Conservation (phyloP, 2,888 invertebrate genomes). For the Dermolepida albohirtum region DNA sequence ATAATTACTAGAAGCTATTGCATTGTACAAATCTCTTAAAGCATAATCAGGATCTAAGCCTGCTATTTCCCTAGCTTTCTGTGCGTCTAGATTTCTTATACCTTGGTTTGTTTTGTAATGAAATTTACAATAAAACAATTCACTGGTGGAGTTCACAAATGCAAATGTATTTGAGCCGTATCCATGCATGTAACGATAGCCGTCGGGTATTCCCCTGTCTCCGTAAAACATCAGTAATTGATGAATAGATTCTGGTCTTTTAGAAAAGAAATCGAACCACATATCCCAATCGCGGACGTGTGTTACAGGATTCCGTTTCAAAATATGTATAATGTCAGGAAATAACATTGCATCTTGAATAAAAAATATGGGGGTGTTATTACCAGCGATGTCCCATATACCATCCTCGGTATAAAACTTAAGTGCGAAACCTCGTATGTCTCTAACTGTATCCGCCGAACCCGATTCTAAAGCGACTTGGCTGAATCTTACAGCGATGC, state of each 20-base stretch:
- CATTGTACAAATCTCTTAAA: constrained; percentile 89
- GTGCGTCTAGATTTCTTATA: constrained; percentile 80
- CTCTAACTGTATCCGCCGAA: constrained; percentile 89
- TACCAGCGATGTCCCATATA: constrained; percentile 93
- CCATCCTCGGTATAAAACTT: constrained; percentile 95
- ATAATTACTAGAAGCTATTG: constrained; percentile 79
- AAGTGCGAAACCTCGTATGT: constrained; percentile 91
- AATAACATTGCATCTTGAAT: constrained; percentile 90
- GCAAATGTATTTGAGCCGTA: constrained; percentile 96
- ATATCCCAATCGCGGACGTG: constrained; percentile 92
- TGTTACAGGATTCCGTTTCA: constrained; percentile 94
- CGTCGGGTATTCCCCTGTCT: constrained; percentile 94
- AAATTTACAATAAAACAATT: constrained; percentile 87
- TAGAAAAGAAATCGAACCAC: constrained; percentile 95
- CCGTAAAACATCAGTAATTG: constrained; percentile 89
- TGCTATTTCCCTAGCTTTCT: constrained; percentile 76
- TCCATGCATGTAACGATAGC: constrained; percentile 80
- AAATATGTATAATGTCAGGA: constrained; percentile 95
- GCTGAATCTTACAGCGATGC: constrained; percentile 82
- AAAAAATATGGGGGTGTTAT: constrained; percentile 94
- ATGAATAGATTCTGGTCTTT: constrained; percentile 89
- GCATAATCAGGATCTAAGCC: constrained; percentile 89
- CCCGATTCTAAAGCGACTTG: constrained; percentile 92
- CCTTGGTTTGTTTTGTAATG: constrained; percentile 93
- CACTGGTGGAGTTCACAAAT: constrained; percentile 80